Evolutionary conservation across 2,113 vertebrate genomes (phyloP), one percentile per base, ranked within the genome.

Genomic region (Apteryx owenii): DNA sequence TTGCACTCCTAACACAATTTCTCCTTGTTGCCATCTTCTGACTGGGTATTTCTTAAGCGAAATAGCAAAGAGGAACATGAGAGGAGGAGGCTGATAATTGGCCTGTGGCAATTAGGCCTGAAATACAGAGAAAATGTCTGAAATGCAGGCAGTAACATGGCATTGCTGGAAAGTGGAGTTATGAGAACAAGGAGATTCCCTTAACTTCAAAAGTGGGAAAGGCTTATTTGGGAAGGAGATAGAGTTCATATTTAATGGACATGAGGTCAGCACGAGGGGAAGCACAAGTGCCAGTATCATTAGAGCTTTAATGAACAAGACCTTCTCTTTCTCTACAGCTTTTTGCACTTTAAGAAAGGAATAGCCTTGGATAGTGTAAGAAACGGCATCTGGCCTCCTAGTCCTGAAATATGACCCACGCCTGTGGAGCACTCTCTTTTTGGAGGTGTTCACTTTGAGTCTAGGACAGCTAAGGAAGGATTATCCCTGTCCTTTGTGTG

Each of bases 401-500:
- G 8, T 79, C 36, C 79, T 92, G 42, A 70, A 89, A 87, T 64
- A 62, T 0, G 0, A 25, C 58, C 21, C 18, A 28, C 9, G 4
- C 21, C 29, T 1, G 0, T 51, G 73, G n/a, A 91, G 21, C 38
- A 64, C 13, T 16, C 12, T 50, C 21, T 88, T 53, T 31, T 66
- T 81, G 50, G 23, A 51, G 73, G 12, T 12, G 33, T 54, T 87
- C 56, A 81, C 7, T 31, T 84, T 86, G 61, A 28, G 53, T 42
- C 36, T 44, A 10, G 14, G 50, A 68, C 9, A 58, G 33, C 40
- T 75, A 48, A 79, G n/a, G 69, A 85, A 58, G 83, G 16, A 15
- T 70, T 81, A 25, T 58, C 42, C 36, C 50, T 8, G 6, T 72
- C n/a, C 7, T 21, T 46, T 86, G 5, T 0, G 0, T 50, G 21